Base-by-base conservation (phyloP, 2,113 vertebrate genomes). In the Amazona vittata region DNA sequence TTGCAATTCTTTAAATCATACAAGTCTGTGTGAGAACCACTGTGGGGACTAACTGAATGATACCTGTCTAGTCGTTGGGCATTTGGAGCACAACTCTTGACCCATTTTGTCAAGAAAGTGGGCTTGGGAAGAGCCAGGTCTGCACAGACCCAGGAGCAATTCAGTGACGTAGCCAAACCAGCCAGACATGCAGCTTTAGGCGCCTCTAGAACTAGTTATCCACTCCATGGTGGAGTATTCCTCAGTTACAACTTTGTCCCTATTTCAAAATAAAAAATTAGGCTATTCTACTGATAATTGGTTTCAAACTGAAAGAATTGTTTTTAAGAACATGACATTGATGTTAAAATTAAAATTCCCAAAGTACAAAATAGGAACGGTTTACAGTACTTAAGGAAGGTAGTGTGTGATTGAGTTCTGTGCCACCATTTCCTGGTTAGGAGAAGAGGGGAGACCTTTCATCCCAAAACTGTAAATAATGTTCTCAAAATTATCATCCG, bases 161-260 rank as follows among this genome's bases (percentile, higher is more conserved):
- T 47, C 53, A 29, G 5, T 1, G 1, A 16, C 11, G 4, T 24
- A 74, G 15, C 8, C 52, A 35, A 44, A 70, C 9, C 6, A 69
- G 17, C 19, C 33, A 70, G 24, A 22, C 0, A 0, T 57, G 22
- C 7, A 80, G 3, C 6, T 55, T 73, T 57, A 81, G n/a, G 31
- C 6, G 29, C 1, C 3, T 77, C 11, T 37, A 81, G 15, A 62
- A 18, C 9, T 77, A 10, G 35, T 37, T 55, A 26, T 52, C 15
- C 3, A 26, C 12, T 62, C 5, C 9, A 41, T 73, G 22, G 5
- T 68, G 18, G 10, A 69, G 16, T n/a, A 69, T 59, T 73, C 11
- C 12, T 69, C 25, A 29, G 14, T 65, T 73, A 69, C 25, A 83
- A 31, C 60, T 74, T 47, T 81, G 17, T 33, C 25, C 5, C 5